A percentile compares a stretch with the other conserved stretches of the same genome.
These are phyloP conservation scores for Gerris buenoi DNA, from an alignment of 1,140 invertebrate species.

Conservation along the genomic window DNA sequence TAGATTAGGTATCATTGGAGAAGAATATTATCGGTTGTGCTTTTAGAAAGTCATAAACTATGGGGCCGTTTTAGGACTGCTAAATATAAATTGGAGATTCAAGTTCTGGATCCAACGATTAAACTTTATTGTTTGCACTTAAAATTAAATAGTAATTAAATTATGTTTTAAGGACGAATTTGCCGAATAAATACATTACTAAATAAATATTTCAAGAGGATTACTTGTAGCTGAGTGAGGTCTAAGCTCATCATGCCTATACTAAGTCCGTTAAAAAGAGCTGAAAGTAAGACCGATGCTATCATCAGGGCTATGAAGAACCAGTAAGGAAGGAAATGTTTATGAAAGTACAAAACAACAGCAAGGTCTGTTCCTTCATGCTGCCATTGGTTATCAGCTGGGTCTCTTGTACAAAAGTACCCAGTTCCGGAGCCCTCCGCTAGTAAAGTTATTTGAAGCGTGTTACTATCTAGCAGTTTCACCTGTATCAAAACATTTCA, in stretches of 20 bases:
- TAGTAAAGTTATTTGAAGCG: neutral
- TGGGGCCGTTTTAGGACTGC: too few relatives aligned
- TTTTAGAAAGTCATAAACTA: too few relatives aligned
- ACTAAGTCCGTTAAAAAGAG: slow-evolving; percentile 42
- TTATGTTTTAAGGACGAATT: too few relatives aligned
- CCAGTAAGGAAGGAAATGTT: slow-evolving; percentile 2
- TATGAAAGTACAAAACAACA: neutral
- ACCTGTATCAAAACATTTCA: too few relatives aligned
- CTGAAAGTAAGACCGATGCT: slow-evolving; percentile 35
- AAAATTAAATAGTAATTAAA: too few relatives aligned
- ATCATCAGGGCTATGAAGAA: slow-evolving; percentile 9
- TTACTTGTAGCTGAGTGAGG: slow-evolving; percentile 38
- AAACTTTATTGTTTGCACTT: too few relatives aligned
- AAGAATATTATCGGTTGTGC: too few relatives aligned
- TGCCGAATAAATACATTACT: too few relatives aligned
- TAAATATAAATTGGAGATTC: too few relatives aligned
- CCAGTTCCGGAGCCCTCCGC: neutral
- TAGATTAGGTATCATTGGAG: too few relatives aligned
- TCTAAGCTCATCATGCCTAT: slow-evolving; percentile 45
- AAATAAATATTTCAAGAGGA: slow-evolving; percentile 24
- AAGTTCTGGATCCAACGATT: too few relatives aligned
- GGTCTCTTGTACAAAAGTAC: neutral
- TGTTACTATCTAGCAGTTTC: too few relatives aligned
- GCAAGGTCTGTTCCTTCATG: slow-evolving; percentile 2
- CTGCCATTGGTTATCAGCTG: neutral